These are phyloP conservation scores for Percopsis transmontana DNA, from an alignment of 2,113 vertebrate genomes.

Conservation along the genomic window DNA sequence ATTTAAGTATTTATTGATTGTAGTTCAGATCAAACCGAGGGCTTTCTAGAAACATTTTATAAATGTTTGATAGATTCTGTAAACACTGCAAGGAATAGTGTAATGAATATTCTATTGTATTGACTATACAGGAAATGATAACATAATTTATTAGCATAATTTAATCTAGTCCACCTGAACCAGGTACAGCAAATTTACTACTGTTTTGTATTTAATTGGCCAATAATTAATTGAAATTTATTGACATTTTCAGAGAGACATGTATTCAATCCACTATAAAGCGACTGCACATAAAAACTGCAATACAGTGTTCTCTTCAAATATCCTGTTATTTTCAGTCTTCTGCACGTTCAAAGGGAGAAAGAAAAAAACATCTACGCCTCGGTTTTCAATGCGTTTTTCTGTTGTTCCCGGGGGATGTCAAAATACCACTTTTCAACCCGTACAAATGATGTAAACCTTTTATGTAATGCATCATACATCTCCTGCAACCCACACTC, in stretches of 20 bases:
- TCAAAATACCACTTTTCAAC: constrained; percentile 44
- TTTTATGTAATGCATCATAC: constrained; percentile 59
- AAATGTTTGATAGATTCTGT: no score
- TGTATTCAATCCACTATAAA: background rate
- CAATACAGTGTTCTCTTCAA: constrained; percentile 10
- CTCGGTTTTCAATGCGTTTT: constrained; percentile 21
- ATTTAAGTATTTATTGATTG: no score
- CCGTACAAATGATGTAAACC: constrained; percentile 61
- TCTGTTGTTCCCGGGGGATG: constrained; percentile 28
- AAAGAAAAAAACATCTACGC: constrained; percentile 44
- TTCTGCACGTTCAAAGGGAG: constrained; percentile 10
- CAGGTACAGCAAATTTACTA: no score
- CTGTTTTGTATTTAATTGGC: no score
- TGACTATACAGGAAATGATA: no score
- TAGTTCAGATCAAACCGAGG: no score
- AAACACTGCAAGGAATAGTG: no score
- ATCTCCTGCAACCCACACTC: constrained; percentile 52
- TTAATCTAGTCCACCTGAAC: no score
- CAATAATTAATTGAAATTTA: background rate
- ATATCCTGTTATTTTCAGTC: constrained; percentile 13
- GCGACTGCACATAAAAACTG: background rate
- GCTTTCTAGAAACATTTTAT: no score
- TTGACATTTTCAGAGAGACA: constrained; percentile 39
- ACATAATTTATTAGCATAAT: no score
- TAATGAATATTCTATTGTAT: no score